A percentile compares a stretch with the other conserved stretches of the same genome.
These are phyloP conservation scores for Caenorhabditis doughertyi DNA, from an alignment of 2,888 invertebrate genomes.

Conservation along the genomic window DNA sequence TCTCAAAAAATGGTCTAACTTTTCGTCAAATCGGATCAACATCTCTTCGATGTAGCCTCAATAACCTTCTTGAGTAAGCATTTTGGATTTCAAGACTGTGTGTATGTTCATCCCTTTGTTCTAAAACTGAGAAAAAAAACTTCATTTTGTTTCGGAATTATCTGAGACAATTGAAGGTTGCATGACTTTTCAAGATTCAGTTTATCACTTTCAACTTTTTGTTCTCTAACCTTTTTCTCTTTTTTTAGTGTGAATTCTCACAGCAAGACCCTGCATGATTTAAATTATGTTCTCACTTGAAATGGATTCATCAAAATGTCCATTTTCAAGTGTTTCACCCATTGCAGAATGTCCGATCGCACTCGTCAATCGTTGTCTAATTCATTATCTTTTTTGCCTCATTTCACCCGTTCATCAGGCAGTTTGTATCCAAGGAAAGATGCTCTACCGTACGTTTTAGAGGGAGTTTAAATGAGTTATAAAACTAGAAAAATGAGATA, in stretches of 20 bases:
- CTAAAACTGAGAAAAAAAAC: not conserved
- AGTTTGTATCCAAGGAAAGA: constrained; percentile 75
- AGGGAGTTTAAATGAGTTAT: too few relatives aligned
- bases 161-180: not conserved
- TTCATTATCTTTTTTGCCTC: constrained; percentile 75
- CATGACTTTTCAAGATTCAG: constrained; percentile 2
- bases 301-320: not conserved
- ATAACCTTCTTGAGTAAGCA: constrained; percentile 73
- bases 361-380: constrained; percentile 74
- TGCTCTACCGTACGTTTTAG: constrained; percentile 76
- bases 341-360: constrained; percentile 72
- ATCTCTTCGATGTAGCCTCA: constrained; percentile 68
- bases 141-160: constrained; percentile 2
- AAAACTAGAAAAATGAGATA: not conserved
- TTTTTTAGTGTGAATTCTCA: not conserved
- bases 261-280: not conserved
- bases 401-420: constrained; percentile 73
- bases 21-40: constrained; percentile 73
- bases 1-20: constrained; percentile 37
- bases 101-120: not conserved
- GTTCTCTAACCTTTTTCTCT: not conserved
- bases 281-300: not conserved
- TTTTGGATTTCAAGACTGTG: not conserved
- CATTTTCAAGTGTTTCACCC: constrained; percentile 6
- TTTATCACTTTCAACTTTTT: not conserved